Base-by-base conservation (phyloP, 2,888 invertebrate species). In the Phalangium opilio region DNA sequence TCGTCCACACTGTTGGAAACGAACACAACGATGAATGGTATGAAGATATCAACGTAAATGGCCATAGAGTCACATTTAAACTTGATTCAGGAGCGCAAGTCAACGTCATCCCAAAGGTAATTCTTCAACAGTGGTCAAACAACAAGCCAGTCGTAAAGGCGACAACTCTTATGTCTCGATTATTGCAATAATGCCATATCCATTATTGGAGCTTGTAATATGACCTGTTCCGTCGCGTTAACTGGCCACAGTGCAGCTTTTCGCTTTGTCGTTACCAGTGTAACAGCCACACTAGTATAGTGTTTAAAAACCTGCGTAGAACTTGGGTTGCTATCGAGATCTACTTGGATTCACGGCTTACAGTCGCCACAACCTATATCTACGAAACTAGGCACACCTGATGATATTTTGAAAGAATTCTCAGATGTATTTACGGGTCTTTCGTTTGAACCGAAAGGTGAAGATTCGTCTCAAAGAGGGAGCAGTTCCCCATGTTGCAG, bases 41-140 rank as follows among this genome's bases (percentile, higher is more conserved):
- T 34, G n/a, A 43, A 11, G 33, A 45, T 33, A 32, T 39, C 3
- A 5, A 3, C 3, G 32, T 44, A 27, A 48, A 47, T 34, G 21
- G 19, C 21, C 33, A 35, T 19, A 15, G 11, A 5, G 48, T 39
- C n/a, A 27, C 15, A 10, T 48, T 48, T n/a, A n/a, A n/a, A n/a
- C n/a, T 48, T 14, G 48, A 48, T 33, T 43, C 34, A 3, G 47
- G 47, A 3, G 43, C 48, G 5, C 48, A 48, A 21, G 44, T 48
- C 4, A 48, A 48, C 32, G 48, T 44, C 3, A 20, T 48, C 17
- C 44, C 48, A 5, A 38, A 44, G 2, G 19, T 17, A 12, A 17
- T 14, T 19, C 5, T 47, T 14, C 18, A 14, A 32, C 33, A 48
- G 10, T 44, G 36, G 40, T 12, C 19, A 3, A 14, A 33, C 12